Evolutionary conservation across 2,113 vertebrate genomes (phyloP).

Genomic region (Taurulus bubalis): DNA sequence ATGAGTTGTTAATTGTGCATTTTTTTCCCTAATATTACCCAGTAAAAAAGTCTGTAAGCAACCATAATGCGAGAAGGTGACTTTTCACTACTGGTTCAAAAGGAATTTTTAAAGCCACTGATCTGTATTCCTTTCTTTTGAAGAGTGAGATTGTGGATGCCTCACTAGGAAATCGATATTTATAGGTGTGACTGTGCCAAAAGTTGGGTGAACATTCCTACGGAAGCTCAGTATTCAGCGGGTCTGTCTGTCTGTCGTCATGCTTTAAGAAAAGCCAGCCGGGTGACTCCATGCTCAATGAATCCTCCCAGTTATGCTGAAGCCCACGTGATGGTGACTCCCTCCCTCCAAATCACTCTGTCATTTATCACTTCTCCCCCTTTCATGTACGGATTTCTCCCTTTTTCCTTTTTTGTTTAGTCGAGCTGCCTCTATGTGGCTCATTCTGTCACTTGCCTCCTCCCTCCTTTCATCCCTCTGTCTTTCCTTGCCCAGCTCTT

Average conservation of each 20-base stretch:
- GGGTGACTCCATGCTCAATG: constrained; percentile 3
- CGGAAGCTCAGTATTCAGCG: neutral
- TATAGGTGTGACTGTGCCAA: neutral
- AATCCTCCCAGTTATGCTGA: constrained; percentile 66
- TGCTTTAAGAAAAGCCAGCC: constrained; percentile 29
- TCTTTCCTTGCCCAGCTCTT: constrained; percentile 21
- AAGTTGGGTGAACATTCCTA: neutral
- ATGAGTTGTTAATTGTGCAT: neutral
- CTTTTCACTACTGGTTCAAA: neutral
- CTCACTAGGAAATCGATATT: neutral
- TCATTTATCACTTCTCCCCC: constrained; percentile 1
- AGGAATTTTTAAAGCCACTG: neutral
- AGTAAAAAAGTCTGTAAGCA: neutral
- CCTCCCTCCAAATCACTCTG: neutral
- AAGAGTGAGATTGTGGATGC: neutral
- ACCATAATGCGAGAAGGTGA: neutral
- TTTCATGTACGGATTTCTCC: constrained; percentile 16
- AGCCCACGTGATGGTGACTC: constrained; percentile 69
- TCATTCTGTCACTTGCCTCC: constrained; percentile 47
- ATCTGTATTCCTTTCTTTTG: neutral
- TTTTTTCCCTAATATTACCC: neutral
- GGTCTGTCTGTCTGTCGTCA: constrained; percentile 9
- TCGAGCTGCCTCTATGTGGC: constrained; percentile 16
- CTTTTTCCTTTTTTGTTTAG: constrained; percentile 26
- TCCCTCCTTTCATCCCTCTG: constrained; percentile 38